These are phyloP conservation scores for Melanotaenia duboulayi DNA, from an alignment of 2,113 vertebrate species.

Conservation along the genomic window DNA sequence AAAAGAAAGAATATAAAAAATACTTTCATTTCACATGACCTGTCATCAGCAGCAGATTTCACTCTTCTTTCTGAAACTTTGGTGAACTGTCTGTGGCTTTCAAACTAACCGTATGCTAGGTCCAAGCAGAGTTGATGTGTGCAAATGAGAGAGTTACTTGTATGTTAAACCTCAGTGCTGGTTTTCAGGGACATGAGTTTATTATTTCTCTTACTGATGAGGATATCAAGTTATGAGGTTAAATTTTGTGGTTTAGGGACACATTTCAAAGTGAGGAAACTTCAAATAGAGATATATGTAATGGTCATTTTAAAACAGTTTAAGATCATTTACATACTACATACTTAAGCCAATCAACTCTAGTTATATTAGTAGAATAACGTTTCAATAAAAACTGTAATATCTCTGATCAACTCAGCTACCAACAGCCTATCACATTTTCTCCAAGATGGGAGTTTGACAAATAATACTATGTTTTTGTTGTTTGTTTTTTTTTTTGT, in stretches of 20 bases:
- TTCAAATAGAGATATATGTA: constrained; percentile 19
- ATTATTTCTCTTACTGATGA: constrained; percentile 57
- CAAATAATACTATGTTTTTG: too few species aligned
- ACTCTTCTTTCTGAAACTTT: constrained; percentile 63
- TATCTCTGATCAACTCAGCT: not conserved
- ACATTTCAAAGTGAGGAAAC: constrained; percentile 45
- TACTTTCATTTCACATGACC: constrained; percentile 75
- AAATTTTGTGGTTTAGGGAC: constrained; percentile 36
- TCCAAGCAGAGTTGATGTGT: constrained; percentile 53
- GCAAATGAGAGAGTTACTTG: constrained; percentile 62
- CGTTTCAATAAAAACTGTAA: not conserved
- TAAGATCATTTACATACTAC: constrained; percentile 3
- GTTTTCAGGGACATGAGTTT: constrained; percentile 44
- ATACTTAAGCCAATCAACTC: not conserved
- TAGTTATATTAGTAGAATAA: not conserved
- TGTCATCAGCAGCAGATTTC: constrained; percentile 82
- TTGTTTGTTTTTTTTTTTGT: too few species aligned
- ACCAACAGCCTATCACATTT: not conserved
- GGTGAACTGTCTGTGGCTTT: constrained; percentile 70
- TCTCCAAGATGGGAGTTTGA: not conserved
- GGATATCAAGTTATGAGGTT: constrained; percentile 61
- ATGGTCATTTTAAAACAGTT: constrained; percentile 1
- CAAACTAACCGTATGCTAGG: constrained; percentile 46
- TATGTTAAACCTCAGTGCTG: constrained; percentile 47
- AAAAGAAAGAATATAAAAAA: constrained; percentile 71